Evolutionary conservation across 2,113 vertebrate genomes (phyloP).

Genomic region (Malurus melanocephalus): DNA sequence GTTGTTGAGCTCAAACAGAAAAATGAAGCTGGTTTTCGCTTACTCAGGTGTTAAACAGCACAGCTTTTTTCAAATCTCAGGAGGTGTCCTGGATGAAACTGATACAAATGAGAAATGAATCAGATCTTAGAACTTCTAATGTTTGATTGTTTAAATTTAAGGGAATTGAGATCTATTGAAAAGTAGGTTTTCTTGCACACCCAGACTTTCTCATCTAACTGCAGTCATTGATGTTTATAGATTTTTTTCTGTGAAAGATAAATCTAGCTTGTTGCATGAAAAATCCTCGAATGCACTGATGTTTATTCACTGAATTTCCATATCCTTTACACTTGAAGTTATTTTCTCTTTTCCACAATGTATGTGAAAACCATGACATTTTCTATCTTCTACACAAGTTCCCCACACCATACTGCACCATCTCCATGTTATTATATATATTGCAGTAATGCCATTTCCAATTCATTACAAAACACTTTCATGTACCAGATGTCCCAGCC

Average conservation of each 20-base stretch:
- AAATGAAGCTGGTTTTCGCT: slow-evolving; percentile 50
- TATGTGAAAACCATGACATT: slow-evolving; percentile 55
- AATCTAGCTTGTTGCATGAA: slow-evolving; percentile 57
- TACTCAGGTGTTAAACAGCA: slow-evolving; percentile 60
- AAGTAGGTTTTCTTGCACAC: slow-evolving; percentile 37
- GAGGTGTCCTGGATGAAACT: slow-evolving; percentile 40
- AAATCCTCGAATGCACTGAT: slow-evolving; percentile 57
- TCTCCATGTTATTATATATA: slow-evolving; percentile 48
- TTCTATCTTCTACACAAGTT: slow-evolving; percentile 54
- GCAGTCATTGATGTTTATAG: slow-evolving; percentile 39
- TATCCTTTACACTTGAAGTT: slow-evolving; percentile 59
- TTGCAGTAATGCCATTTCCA: slow-evolving; percentile 57
- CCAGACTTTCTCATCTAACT: slow-evolving; percentile 2
- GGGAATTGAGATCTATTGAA: neutral
- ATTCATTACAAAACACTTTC: slow-evolving; percentile 48
- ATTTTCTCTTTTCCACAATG: slow-evolving; percentile 63
- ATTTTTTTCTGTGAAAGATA: slow-evolving; percentile 35
- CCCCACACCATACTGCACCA: slow-evolving; percentile 48
- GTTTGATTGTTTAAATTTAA: slow-evolving; percentile 21
- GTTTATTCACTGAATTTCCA: slow-evolving; percentile 61
- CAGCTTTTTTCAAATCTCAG: slow-evolving; percentile 50
- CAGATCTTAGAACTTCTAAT: slow-evolving; percentile 18
- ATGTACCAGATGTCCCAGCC: slow-evolving; percentile 49
- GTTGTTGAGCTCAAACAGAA: slow-evolving; percentile 42
- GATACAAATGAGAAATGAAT: slow-evolving; percentile 43